These are phyloP conservation scores for Trichopria drosophilae DNA, from an alignment of 2,888 invertebrate species.

Conservation along the genomic window DNA sequence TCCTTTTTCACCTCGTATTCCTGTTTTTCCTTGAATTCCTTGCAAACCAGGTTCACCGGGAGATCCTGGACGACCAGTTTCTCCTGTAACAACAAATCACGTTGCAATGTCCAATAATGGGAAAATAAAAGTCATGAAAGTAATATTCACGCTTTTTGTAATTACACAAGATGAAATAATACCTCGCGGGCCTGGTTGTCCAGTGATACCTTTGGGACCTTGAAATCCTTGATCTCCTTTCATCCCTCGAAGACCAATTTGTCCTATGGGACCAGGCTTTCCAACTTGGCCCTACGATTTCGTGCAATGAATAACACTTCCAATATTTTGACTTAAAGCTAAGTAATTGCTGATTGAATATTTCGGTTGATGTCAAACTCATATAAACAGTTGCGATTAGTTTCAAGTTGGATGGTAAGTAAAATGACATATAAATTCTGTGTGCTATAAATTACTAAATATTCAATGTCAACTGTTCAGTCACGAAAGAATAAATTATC, in stretches of 20 bases:
- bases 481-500: slow-evolving; percentile 61
- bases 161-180: slow-evolving; percentile 19
- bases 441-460: slow-evolving; percentile 8
- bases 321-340: slow-evolving; percentile 4
- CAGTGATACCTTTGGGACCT: slow-evolving; percentile 81
- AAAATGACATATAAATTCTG: slow-evolving; percentile 8
- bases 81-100: slow-evolving; percentile 59
- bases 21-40: slow-evolving; percentile 79
- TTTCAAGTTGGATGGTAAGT: too few relatives aligned
- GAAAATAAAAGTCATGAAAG: too few relatives aligned
- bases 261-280: slow-evolving; percentile 82
- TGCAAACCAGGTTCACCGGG: slow-evolving; percentile 76
- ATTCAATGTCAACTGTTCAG: not conserved
- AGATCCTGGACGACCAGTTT: slow-evolving; percentile 77
- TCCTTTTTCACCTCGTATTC: slow-evolving; percentile 80
- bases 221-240: slow-evolving; percentile 78
- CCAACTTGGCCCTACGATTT: slow-evolving; percentile 71
- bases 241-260: slow-evolving; percentile 78
- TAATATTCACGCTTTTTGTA: not conserved
- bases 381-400: too few relatives aligned
- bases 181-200: slow-evolving; percentile 78
- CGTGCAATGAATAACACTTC: not conserved
- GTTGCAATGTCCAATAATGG: too few relatives aligned
- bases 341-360: too few relatives aligned
- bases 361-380: too few relatives aligned